Evolutionary conservation across 2,797 vertebrate species (phyloP).

Genomic region (Ambastaia sidthimunki): DNA sequence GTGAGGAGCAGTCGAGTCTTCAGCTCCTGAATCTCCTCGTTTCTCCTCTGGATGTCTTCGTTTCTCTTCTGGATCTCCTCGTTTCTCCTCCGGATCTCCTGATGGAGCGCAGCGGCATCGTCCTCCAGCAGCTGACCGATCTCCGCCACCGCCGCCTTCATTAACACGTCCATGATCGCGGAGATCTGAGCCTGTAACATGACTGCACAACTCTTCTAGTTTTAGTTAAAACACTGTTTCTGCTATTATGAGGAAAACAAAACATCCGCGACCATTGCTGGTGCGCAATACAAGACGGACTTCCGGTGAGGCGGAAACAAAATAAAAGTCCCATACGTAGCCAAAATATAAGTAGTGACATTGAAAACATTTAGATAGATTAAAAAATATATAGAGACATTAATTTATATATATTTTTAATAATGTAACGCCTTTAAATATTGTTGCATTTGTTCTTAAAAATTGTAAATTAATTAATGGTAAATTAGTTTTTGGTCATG

Average conservation of each 20-base stretch:
- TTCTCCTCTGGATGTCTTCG: conserved; percentile 70
- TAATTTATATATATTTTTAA: too few relatives aligned
- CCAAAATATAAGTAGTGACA: too few relatives aligned
- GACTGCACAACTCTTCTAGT: conserved; percentile 28
- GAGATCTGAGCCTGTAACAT: conserved; percentile 68
- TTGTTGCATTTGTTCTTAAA: too few relatives aligned
- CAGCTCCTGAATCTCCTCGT: conserved; percentile 73
- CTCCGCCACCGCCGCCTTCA: conserved; percentile 76
- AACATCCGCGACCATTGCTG: background rate
- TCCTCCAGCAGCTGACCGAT: conserved; percentile 76
- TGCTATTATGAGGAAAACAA: background rate
- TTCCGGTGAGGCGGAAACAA: too few relatives aligned
- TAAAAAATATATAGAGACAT: too few relatives aligned
- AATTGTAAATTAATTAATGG: too few relatives aligned
- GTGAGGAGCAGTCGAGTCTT: conserved; percentile 66
- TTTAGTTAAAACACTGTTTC: background rate
- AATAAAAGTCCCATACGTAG: too few relatives aligned
- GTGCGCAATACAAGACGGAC: too few relatives aligned
- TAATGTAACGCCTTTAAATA: too few relatives aligned
- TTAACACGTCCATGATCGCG: conserved; percentile 75
- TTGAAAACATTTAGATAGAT: too few relatives aligned
- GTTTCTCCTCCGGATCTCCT: conserved; percentile 72
- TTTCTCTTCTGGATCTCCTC: conserved; percentile 71
- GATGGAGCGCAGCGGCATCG: conserved; percentile 64
- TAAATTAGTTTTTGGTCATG: too few relatives aligned